Conservation (phyloP, 2,888 invertebrate species). For the Dynastes grantii region DNA sequence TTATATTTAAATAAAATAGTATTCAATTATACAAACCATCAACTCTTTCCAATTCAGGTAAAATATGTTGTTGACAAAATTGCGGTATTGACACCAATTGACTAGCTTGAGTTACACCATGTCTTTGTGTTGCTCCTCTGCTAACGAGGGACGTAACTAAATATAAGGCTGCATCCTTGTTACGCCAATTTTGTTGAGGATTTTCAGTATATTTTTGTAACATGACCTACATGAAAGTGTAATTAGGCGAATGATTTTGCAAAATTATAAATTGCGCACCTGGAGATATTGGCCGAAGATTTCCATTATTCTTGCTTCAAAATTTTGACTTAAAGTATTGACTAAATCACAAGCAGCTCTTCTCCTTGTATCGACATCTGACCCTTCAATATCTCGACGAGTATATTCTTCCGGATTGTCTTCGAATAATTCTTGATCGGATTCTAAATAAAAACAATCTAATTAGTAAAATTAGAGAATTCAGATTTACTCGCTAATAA, state of each 20-base stretch:
- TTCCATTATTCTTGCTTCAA: conserved; percentile 89
- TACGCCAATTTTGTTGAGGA: conserved; percentile 88
- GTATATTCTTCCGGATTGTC: conserved; percentile 99
- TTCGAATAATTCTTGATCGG: conserved; percentile 97
- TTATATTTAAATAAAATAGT: too few relatives aligned
- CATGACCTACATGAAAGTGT: conserved; percentile 75
- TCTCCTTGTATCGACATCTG: conserved; percentile 96
- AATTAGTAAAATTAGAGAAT: conserved; percentile 1
- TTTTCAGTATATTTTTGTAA: conserved; percentile 83
- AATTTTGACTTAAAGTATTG: conserved; percentile 89
- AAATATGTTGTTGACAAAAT: conserved; percentile 90
- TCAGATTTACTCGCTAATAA: neutral
- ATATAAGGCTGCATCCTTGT: conserved; percentile 97
- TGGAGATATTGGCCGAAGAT: conserved; percentile 91
- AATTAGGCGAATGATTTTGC: neutral
- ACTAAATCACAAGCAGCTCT: conserved; percentile 98
- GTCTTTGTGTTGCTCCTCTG: conserved; percentile 89
- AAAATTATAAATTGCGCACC: conserved; percentile 69
- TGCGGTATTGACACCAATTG: conserved; percentile 91
- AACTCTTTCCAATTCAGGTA: conserved; percentile 86
- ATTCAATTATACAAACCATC: conserved; percentile 73
- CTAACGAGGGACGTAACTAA: conserved; percentile 96
- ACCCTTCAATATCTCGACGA: conserved; percentile 96
- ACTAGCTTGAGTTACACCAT: conserved; percentile 93
- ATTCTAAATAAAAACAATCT: conserved; percentile 68